Base-by-base conservation (phyloP, 2,888 invertebrate genomes). In the Hypercompe scribonia region DNA sequence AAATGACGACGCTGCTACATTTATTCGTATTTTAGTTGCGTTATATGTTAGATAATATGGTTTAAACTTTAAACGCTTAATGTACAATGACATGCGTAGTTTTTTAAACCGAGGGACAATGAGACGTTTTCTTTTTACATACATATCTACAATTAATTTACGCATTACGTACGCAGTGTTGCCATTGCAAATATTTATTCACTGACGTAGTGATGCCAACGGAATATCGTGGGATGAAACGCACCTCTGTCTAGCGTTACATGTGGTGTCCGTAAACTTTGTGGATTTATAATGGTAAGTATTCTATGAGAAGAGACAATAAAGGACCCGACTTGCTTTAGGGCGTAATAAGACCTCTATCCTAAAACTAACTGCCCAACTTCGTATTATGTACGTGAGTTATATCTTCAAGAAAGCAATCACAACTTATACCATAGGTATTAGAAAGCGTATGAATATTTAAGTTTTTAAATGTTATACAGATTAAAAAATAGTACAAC, bases 1-100 rank as follows among this genome's bases (percentile, higher is more conserved):
- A 31, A 28, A 31, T 68, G 68, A 72, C 68, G 63, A 7, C 24
- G 68, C 34, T 10, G 68, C 54, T 54, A 64, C 54, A 50, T 54
- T 72, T 64, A 72, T 64, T 68, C 68, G 54, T 36, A 68, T 68
- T 34, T 72, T 67, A 46, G 50, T 72, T 67, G 34, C 63, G 33
- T 24, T 66, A 33, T 54, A 3, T 39, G 24, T 67, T 71, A 64
- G 71, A 71, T 61, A 71, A 71, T 66, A 61, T 21, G 54, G 31
- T 64, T 68, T n/a, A 24, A 28, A 8, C n/a, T 64, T 68, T n/a
- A 24, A 28, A 8, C n/a, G 34, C 36, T 31, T 72, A 72, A 64
- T 68, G 24, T 46, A 58, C 34, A 36, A 65, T 58, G 70, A 70
- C n/a, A 58, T 34, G 66, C 31, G 46, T 34, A 68, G 54, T 54